phyloP scores from a whole-genome alignment of 2,113 vertebrate genomes.

The Xenopus borealis region DNA sequence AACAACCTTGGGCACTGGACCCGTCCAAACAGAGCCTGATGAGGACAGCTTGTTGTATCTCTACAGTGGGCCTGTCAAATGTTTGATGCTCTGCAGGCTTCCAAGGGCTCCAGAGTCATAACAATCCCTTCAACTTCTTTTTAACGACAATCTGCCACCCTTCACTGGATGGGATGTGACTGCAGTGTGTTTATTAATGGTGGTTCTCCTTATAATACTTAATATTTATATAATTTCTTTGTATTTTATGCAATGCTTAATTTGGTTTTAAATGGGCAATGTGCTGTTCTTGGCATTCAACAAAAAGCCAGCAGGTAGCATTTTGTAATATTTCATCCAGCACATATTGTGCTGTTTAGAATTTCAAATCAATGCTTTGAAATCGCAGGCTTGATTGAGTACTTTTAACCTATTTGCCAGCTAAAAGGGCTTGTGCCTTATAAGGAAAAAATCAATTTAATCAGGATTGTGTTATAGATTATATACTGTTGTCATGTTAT shows the following conservation, averaged over 20 bases:
- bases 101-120: neutral
- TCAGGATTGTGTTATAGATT: too few relatives aligned
- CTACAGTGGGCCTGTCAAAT: neutral
- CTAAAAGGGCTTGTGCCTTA: too few relatives aligned
- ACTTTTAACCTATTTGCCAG: neutral
- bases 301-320: conserved; percentile 1
- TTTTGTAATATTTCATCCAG: neutral
- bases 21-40: neutral
- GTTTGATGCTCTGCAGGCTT: neutral
- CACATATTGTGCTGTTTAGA: conserved; percentile 15
- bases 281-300: conserved; percentile 1
- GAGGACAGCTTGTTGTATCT: neutral
- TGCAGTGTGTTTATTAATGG: neutral
- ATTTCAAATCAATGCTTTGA: conserved; percentile 15
- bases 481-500: too few relatives aligned
- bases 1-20: neutral
- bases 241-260: neutral
- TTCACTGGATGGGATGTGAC: neutral
- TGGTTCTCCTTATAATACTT: neutral
- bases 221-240: neutral
- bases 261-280: neutral
- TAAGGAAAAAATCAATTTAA: too few relatives aligned
- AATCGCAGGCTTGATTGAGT: neutral
- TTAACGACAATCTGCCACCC: neutral
- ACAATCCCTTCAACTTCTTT: neutral